Evolutionary conservation across 2,113 vertebrate genomes (phyloP).

Genomic region (Rhinopomastus cyanomelas): DNA sequence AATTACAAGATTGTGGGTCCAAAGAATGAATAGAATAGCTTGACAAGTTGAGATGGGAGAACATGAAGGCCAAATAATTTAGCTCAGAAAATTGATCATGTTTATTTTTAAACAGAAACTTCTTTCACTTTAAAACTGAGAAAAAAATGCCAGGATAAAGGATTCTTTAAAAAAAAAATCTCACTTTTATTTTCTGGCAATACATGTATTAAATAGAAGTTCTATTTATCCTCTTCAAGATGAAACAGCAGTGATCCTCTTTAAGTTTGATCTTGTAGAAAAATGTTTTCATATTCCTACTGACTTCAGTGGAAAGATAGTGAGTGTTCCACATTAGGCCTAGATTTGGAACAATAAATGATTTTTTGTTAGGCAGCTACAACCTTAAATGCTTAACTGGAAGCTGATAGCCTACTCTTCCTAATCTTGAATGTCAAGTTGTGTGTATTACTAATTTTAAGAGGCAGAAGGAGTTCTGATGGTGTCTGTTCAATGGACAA

Average conservation of each 20-base stretch:
- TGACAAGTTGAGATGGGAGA: neutral
- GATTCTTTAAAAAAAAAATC: fast-evolving
- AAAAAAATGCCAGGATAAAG: neutral
- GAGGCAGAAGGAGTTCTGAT: neutral
- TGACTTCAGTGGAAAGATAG: neutral
- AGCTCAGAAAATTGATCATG: neutral
- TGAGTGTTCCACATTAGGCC: neutral
- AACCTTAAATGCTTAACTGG: neutral
- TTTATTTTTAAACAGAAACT: neutral
- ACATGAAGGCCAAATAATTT: neutral
- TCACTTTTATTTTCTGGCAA: neutral
- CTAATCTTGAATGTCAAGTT: neutral
- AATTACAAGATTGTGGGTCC: neutral
- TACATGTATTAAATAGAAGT: neutral
- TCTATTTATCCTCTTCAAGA: neutral
- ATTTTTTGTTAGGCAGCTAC: neutral
- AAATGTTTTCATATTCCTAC: neutral
- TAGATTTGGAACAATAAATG: neutral
- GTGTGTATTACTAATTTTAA: neutral
- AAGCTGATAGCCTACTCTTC: neutral
- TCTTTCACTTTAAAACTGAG: neutral
- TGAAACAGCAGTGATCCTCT: neutral
- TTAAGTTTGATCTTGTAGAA: neutral
- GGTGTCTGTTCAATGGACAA: fast-evolving
- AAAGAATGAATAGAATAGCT: neutral